Evolutionary conservation across 2,888 invertebrate species (phyloP).

Genomic region (Spatulosminthurus flaviceps): DNA sequence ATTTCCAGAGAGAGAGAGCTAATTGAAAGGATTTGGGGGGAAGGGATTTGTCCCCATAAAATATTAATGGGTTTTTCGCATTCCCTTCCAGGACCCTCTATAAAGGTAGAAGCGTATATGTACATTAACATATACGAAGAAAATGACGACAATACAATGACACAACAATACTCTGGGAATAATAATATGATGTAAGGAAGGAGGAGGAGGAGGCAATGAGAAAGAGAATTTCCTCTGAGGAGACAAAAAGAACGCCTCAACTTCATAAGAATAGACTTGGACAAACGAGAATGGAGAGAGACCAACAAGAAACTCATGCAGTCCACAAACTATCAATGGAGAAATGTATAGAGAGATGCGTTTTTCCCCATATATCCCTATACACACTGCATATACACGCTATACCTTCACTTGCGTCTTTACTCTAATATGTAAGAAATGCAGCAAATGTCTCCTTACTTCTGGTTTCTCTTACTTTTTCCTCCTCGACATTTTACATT

Average conservation of each 20-base stretch:
- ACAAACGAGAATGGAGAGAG: conserved; percentile 35
- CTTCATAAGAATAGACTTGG: conserved; percentile 29
- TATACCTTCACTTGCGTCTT: no score
- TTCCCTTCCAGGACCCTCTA: no score
- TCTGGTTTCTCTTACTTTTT: conserved; percentile 14
- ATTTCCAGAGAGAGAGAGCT: no score
- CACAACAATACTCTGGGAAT: not conserved
- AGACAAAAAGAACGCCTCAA: not conserved
- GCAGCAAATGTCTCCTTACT: no score
- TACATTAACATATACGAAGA: not conserved
- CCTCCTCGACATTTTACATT: not conserved
- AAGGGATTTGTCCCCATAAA: no score
- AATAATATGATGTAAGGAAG: not conserved
- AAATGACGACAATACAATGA: not conserved
- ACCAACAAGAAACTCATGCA: conserved; percentile 5
- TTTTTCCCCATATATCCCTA: no score
- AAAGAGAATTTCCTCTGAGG: not conserved
- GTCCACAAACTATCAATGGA: not conserved
- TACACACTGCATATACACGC: no score
- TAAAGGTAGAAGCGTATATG: no score
- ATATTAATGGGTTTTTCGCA: no score
- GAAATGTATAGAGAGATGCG: conserved; percentile 26
- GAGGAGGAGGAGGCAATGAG: no score
- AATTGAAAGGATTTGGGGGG: no score
- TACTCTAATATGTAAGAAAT: no score